These are phyloP conservation scores for Dicranocentrus wangi DNA, from an alignment of 2,888 invertebrate species.

Conservation along the genomic window DNA sequence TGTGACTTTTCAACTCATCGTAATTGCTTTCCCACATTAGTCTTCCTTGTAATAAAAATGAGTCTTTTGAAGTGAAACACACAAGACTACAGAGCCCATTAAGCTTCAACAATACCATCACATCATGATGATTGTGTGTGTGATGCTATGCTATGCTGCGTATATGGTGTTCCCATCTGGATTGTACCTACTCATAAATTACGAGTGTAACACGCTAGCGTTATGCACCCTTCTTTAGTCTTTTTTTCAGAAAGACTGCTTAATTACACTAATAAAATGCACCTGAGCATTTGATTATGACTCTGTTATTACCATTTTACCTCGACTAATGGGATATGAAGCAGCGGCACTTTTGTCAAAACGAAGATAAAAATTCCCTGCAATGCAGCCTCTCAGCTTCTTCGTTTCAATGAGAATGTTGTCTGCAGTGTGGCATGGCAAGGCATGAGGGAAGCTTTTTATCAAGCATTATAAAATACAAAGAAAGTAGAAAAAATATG, in stretches of 20 bases:
- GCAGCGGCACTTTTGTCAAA: slow-evolving; percentile 44
- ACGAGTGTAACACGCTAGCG: not conserved
- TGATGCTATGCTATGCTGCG: not conserved
- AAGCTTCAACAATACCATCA: slow-evolving; percentile 35
- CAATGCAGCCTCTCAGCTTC: not conserved
- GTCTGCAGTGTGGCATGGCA: too few species aligned
- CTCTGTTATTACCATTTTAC: slow-evolving; percentile 57
- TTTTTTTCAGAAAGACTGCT: slow-evolving; percentile 11
- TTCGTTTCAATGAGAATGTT: too few species aligned
- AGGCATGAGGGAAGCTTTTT: too few species aligned
- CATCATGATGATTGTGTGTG: not conserved
- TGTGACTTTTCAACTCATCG: slow-evolving; percentile 25
- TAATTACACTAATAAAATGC: slow-evolving; percentile 62
- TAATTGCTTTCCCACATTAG: slow-evolving; percentile 63
- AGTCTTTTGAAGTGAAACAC: slow-evolving; percentile 1
- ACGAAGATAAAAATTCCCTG: slow-evolving; percentile 15
- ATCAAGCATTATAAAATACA: not conserved
- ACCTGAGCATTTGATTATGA: slow-evolving; percentile 61
- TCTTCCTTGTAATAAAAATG: slow-evolving; percentile 50
- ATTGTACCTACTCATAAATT: slow-evolving; percentile 2
- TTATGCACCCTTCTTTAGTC: not conserved
- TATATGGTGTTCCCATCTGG: too few species aligned
- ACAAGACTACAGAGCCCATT: slow-evolving; percentile 39
- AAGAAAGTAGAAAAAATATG: not conserved
- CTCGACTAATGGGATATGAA: slow-evolving; percentile 49